Evolutionary conservation across 2,888 invertebrate genomes (phyloP), one percentile per base, ranked within the genome.

Genomic region (Papilio demoleus): DNA sequence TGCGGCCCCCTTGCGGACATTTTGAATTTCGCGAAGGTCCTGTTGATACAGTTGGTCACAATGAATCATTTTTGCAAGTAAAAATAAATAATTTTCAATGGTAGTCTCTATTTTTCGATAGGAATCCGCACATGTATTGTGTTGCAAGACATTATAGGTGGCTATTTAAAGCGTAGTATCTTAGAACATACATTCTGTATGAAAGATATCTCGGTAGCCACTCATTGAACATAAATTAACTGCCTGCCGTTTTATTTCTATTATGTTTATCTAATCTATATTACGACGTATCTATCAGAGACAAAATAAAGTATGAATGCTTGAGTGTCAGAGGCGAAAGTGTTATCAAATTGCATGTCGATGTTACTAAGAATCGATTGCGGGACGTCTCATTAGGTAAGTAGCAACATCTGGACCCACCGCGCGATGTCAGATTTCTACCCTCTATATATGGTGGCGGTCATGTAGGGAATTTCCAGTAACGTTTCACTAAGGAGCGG

Each of bases 381-480:
- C 24, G 24, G 50, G 14, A 36, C 24, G 24, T 38, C 36, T 62
- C 31, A 59, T 38, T 11, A 60, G 38, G 8, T 24, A 40, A 60
- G 40, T 60, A 4, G 40, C 14, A 36, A 24, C 45, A 31, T 17
- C 61, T 62, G 47, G 45, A 45, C 31, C n/a, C n/a, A 50, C 50
- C 34, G 1, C 12, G 12, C 31, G 17, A 8, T 5, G 14, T 19
- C 40, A 27, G 42, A 40, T 65, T 65, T 65, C 65, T 65, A 65
- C 56, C 9, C 38, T 9, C 56, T 65, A 19, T 56, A 65, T 56
- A 65, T 65, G 65, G 56, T 14, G 19, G n/a, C 11, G 65, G 65
- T 17, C 56, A 56, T 14, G 65, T 65, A 36, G 17, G 38, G 40
- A 40, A 19, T 40, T 19, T 56, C 36, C 19, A 56, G 64, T 27